Evolutionary conservation across 2,888 invertebrate genomes (phyloP).

Genomic region (Pyrrhosoma nymphula): DNA sequence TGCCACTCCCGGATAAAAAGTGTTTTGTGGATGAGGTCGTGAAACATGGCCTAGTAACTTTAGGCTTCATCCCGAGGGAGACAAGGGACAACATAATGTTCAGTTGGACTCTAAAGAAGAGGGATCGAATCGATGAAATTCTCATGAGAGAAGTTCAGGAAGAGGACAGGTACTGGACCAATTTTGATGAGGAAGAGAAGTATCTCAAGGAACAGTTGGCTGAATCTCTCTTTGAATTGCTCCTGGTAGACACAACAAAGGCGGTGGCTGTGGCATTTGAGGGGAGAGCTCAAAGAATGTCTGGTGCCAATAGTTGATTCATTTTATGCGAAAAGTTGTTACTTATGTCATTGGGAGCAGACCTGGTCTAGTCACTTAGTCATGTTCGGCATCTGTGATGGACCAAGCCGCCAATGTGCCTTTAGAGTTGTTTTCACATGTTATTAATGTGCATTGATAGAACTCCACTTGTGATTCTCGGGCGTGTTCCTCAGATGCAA

Average conservation of each 20-base stretch:
- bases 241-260: slow-evolving; percentile 78
- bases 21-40: slow-evolving; percentile 79
- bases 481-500: not conserved
- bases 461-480: not conserved
- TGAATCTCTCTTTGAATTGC: slow-evolving; percentile 80
- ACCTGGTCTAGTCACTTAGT: slow-evolving; percentile 40
- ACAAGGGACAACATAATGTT: slow-evolving; percentile 81
- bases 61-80: slow-evolving; percentile 79
- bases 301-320: slow-evolving; percentile 28
- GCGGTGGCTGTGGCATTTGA: slow-evolving; percentile 42
- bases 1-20: slow-evolving; percentile 76
- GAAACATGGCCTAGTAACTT: slow-evolving; percentile 80
- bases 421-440: slow-evolving; percentile 12
- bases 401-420: not conserved
- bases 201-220: slow-evolving; percentile 82
- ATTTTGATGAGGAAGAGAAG: slow-evolving; percentile 86
- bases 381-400: not conserved
- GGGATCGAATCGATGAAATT: slow-evolving; percentile 86
- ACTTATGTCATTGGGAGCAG: not conserved
- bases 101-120: slow-evolving; percentile 83
- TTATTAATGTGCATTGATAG: not conserved
- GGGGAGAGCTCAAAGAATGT: not conserved
- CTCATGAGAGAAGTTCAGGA: slow-evolving; percentile 85
- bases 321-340: not conserved
- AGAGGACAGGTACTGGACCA: slow-evolving; percentile 87